Conservation (phyloP, 2,113 vertebrate genomes). For the Engraulis encrasicolus region DNA sequence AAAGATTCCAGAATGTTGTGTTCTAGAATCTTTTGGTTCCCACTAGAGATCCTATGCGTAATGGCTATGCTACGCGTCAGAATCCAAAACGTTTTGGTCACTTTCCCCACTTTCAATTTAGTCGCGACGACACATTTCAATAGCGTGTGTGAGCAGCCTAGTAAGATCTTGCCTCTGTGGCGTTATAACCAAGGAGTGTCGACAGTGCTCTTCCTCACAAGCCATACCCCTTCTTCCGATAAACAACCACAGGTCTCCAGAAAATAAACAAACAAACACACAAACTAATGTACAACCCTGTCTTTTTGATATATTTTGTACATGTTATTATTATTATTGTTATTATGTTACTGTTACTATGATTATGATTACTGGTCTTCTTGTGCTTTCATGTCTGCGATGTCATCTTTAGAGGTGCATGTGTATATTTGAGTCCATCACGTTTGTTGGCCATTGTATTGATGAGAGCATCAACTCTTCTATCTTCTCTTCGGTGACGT, state of each 20-base stretch:
- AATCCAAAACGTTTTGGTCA: too few relatives aligned
- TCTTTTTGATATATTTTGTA: slow-evolving; percentile 23
- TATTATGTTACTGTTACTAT: neutral
- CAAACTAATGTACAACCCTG: neutral
- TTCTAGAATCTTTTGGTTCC: too few relatives aligned
- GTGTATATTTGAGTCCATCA: slow-evolving; percentile 52
- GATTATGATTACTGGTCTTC: slow-evolving; percentile 47
- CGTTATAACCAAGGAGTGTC: slow-evolving; percentile 10
- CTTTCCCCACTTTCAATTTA: too few relatives aligned
- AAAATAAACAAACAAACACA: too few relatives aligned
- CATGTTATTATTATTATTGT: slow-evolving; percentile 17
- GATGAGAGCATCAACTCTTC: too few relatives aligned
- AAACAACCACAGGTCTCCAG: slow-evolving; percentile 19
- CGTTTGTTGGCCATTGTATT: slow-evolving; percentile 66
- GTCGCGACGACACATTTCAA: too few relatives aligned
- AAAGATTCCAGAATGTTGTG: too few relatives aligned
- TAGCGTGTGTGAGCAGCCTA: too few relatives aligned
- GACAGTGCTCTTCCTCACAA: neutral
- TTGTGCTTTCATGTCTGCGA: slow-evolving; percentile 48
- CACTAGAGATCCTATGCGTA: too few relatives aligned
- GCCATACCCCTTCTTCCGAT: neutral
- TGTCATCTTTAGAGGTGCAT: slow-evolving; percentile 42
- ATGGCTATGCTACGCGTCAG: too few relatives aligned
- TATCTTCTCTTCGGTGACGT: slow-evolving; percentile 15
- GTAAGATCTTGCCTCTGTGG: neutral